A percentile compares a stretch with the other conserved stretches of the same genome.
Conservation (phyloP, 2,888 invertebrate genomes). For the Actias luna region DNA sequence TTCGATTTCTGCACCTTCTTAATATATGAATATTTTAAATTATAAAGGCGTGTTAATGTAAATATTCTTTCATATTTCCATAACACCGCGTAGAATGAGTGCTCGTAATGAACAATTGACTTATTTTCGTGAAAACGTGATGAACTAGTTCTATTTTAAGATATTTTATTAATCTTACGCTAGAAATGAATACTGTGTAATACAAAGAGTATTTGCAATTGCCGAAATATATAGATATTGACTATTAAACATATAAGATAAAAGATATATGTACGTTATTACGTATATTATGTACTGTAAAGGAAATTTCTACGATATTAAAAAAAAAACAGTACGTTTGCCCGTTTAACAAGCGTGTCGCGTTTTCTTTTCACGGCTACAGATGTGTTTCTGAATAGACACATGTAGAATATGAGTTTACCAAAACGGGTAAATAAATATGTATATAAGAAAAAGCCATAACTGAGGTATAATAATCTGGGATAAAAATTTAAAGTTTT, state of each 20-base stretch:
- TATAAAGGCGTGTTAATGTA: background rate
- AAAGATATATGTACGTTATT: background rate
- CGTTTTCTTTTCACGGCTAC: too few relatives aligned
- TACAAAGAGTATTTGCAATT: background rate
- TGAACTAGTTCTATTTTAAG: background rate
- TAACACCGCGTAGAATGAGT: background rate
- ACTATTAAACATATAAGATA: background rate
- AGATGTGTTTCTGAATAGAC: too few relatives aligned
- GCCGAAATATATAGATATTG: background rate
- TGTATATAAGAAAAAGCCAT: too few relatives aligned
- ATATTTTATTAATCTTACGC: background rate
- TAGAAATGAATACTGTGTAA: background rate
- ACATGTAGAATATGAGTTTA: too few relatives aligned
- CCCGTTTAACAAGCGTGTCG: too few relatives aligned
- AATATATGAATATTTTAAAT: background rate
- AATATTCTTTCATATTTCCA: slow-evolving; percentile 4
- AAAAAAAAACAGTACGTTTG: too few relatives aligned
- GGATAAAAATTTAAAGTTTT: too few relatives aligned
- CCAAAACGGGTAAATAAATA: too few relatives aligned
- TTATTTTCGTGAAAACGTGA: background rate
- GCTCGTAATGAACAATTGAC: background rate
- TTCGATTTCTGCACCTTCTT: background rate
- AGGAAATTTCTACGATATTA: too few relatives aligned
- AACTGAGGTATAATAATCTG: too few relatives aligned
- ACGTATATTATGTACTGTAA: too few relatives aligned